A percentile compares a stretch with the other conserved stretches of the same genome.
phyloP scores from a whole-genome alignment of 1,140 invertebrate species.

The Steinernema khuongi region DNA sequence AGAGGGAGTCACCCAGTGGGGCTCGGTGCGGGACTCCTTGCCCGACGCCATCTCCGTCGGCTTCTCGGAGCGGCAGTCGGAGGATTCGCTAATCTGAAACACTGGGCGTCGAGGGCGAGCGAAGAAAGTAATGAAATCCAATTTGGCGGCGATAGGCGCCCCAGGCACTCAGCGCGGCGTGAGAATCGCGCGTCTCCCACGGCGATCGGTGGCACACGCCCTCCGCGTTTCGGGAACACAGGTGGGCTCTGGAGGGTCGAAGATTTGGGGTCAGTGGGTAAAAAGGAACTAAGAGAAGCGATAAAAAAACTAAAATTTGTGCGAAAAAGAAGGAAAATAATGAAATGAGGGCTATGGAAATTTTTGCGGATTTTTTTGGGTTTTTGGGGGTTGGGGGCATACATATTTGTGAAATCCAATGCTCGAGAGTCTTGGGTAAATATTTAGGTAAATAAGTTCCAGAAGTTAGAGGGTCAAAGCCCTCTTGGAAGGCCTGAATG shows the following conservation, averaged over 20 bases:
- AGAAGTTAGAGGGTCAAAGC: too few species aligned
- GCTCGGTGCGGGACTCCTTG: slow-evolving; percentile 52
- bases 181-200: not conserved
- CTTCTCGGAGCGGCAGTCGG: not conserved
- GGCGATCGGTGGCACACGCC: not conserved
- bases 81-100: not conserved
- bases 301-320: too few species aligned
- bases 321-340: too few species aligned
- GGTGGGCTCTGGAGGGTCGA: not conserved
- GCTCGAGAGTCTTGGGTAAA: too few species aligned
- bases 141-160: not conserved
- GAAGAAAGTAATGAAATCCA: not conserved
- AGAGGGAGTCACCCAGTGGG: slow-evolving; percentile 55
- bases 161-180: not conserved
- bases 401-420: too few species aligned
- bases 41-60: slow-evolving; percentile 25
- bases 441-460: too few species aligned
- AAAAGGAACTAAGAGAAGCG: too few species aligned
- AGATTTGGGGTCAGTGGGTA: too few species aligned
- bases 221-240: not conserved
- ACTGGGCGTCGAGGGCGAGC: not conserved
- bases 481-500: too few species aligned
- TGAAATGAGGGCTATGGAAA: too few species aligned
- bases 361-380: too few species aligned
- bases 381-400: too few species aligned